Percentiles rank a stretch among this genome's conserved stretches.
Evolutionary conservation across 2,888 invertebrate species (phyloP).

Genomic region (Teleogryllus oceanicus): DNA sequence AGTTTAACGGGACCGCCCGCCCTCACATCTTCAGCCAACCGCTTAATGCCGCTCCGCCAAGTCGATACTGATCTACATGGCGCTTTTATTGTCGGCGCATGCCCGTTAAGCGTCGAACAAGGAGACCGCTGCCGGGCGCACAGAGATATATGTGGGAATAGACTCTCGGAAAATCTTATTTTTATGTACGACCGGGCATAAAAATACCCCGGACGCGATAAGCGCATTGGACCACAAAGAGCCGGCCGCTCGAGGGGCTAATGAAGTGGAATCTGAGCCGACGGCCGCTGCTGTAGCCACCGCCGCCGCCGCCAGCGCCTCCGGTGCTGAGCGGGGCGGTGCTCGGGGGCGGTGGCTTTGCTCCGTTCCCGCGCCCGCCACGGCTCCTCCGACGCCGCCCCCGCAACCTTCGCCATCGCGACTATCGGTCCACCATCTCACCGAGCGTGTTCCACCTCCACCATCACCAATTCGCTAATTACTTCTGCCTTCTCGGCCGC

Average conservation of each 20-base stretch:
- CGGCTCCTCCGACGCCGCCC: not conserved
- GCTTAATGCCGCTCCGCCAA: not conserved
- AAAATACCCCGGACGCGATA: not conserved
- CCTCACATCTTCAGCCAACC: not conserved
- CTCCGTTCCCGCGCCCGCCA: not conserved
- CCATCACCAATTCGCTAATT: slow-evolving; percentile 18
- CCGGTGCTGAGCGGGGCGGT: not conserved
- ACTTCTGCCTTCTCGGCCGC: slow-evolving; percentile 8
- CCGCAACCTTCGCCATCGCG: not conserved
- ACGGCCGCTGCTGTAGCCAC: not conserved
- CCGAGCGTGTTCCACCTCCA: not conserved
- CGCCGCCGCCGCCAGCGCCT: not conserved
- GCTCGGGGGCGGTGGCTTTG: not conserved
- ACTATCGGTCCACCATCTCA: not conserved
- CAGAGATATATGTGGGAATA: not conserved
- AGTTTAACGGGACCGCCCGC: not conserved
- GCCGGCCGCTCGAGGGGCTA: not conserved
- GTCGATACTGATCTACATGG: slow-evolving; percentile 8
- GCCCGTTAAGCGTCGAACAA: not conserved
- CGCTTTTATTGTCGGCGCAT: slow-evolving; percentile 18
- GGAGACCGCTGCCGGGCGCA: not conserved
- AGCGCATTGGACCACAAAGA: slow-evolving; percentile 1
- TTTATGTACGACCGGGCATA: not conserved
- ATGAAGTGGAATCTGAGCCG: slow-evolving; percentile 10
- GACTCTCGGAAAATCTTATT: not conserved